Base-by-base conservation (phyloP, 2,888 invertebrate species). In the Furcula furcula region DNA sequence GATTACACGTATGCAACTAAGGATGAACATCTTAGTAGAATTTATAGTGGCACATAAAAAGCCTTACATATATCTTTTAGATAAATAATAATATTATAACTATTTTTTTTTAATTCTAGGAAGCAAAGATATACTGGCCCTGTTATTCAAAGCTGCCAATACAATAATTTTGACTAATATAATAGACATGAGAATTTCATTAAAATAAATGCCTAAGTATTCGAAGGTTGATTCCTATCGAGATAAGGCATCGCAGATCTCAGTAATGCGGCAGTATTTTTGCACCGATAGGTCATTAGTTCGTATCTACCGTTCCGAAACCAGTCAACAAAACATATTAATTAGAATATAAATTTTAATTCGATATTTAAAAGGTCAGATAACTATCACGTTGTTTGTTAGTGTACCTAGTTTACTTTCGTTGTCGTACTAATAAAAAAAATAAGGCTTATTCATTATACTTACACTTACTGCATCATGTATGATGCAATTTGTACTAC, bases 231-330 rank as follows among this genome's bases (percentile, higher is more conserved):
- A 52, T 56, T 45, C 36, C 47, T 62, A 68, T 65, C 65, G 16
- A 36, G 39, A 48, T 51, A 56, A 59, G 42, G 46, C 55, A 54
- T 60, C 48, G 36, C 36, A 41, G 46, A 53, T 64, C 52, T 49
- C 40, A 57, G 55, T 61, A 65, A 69, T 66, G 69, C 68, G 68
- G 69, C 49, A 69, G 65, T 63, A 50, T 40, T 40, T 40, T 32
- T 22, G 21, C 20, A 42, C 20, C 44, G 31, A 57, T 61, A 57
- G 55, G 55, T 61, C 55, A 53, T 55, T 57, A 47, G 43, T 56
- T 55, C 36, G 36, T 39, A 53, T 56, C 31, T 46, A 48, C 28
- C 48, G 32, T 54, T 43, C 51, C 53, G 45, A 50, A 50, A 36
- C 31, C 34, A 40, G 29, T 21, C 21, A 14, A 19, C 12, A 12